These are phyloP conservation scores for Heliconius congener DNA, from an alignment of 1,140 invertebrate species.

Conservation along the genomic window DNA sequence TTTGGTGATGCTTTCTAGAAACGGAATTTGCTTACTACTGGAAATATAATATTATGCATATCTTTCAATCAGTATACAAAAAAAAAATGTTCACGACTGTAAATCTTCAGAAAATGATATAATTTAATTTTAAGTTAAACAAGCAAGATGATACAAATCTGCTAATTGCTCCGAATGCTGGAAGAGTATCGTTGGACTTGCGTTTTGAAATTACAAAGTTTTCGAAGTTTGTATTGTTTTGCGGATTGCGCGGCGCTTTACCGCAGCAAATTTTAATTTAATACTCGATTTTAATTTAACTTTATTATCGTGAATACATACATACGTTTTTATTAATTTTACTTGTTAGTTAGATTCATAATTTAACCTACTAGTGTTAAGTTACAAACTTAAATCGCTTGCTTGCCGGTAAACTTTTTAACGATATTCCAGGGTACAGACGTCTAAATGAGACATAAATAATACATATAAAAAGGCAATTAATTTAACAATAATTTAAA, in stretches of 20 bases:
- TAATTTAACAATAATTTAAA: too few relatives aligned
- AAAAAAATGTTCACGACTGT: background rate
- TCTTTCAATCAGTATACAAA: background rate
- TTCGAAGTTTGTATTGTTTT: conserved; percentile 17
- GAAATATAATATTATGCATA: background rate
- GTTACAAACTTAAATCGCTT: too few relatives aligned
- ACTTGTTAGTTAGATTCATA: too few relatives aligned
- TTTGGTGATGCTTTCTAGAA: background rate
- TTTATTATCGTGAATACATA: background rate
- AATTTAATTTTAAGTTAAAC: conserved; percentile 6
- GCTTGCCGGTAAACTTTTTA: too few relatives aligned
- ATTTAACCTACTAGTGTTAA: too few relatives aligned
- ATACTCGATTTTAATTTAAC: background rate
- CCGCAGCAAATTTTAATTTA: conserved; percentile 11
- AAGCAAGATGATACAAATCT: conserved; percentile 18
- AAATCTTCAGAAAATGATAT: background rate
- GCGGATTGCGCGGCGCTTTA: conserved; percentile 11
- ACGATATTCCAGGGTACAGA: too few relatives aligned
- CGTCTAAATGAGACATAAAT: too few relatives aligned
- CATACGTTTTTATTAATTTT: too few relatives aligned
- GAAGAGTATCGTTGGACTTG: conserved; percentile 18
- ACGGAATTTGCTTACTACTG: background rate
- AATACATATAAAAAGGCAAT: too few relatives aligned
- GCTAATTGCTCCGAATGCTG: conserved; percentile 15
- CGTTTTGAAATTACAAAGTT: conserved; percentile 14